phyloP scores from a whole-genome alignment of 2,113 vertebrate species.

The Pachypanchax playfairii region DNA sequence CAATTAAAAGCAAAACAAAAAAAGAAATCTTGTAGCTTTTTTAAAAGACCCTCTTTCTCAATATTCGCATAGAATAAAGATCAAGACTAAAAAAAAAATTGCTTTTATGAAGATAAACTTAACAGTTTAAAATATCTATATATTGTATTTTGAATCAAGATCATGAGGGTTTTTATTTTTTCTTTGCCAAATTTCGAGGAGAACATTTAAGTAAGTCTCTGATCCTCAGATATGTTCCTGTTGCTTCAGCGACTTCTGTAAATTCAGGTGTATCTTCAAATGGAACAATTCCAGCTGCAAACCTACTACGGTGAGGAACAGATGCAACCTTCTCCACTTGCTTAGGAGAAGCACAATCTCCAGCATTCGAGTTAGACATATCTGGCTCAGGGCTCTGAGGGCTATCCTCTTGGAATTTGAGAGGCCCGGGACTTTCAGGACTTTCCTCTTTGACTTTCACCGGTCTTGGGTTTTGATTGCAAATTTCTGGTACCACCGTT shows the following conservation, averaged over 20 bases:
- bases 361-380: background rate
- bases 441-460: conserved; percentile 26
- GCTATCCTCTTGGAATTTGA: conserved; percentile 7
- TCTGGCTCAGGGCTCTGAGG: conserved; percentile 33
- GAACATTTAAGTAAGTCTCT: conserved; percentile 91
- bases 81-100: conserved; percentile 37
- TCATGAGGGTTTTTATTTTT: conserved; percentile 72
- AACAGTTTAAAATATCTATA: conserved; percentile 10
- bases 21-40: conserved; percentile 19
- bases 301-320: conserved; percentile 92
- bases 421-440: conserved; percentile 22
- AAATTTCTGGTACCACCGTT: conserved; percentile 13
- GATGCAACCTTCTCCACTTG: conserved; percentile 58
- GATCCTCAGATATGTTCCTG: conserved; percentile 91
- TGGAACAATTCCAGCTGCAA: conserved; percentile 90
- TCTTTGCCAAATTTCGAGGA: conserved; percentile 88
- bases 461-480: conserved; percentile 11
- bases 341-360: conserved; percentile 11
- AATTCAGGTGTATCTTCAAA: conserved; percentile 97
- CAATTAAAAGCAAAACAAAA: conserved; percentile 24
- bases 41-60: background rate
- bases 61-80: conserved; percentile 17
- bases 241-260: conserved; percentile 93
- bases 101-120: conserved; percentile 25
- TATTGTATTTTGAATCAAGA: conserved; percentile 14